Base-by-base conservation (phyloP, 2,113 vertebrate species). In the Corythaeola cristata region DNA sequence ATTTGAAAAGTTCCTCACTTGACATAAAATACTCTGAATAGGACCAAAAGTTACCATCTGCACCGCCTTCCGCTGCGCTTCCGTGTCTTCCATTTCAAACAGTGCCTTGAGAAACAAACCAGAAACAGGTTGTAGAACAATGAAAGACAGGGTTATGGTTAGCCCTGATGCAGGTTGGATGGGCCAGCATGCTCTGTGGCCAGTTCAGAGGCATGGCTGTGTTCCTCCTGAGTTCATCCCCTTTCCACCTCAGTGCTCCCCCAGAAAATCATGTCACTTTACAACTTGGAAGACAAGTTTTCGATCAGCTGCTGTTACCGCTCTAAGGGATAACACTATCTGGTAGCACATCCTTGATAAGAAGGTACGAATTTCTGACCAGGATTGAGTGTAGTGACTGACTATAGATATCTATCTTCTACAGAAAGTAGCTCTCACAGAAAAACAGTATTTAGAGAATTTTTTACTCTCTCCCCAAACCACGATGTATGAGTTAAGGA, bases 31-130 rank as follows among this genome's bases (percentile, higher is more conserved):
- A 8, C 10, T 72, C 5, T 41, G 24, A 82, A 28, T 8, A 49
- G 28, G 23, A 78, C 39, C n/a, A 17, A 24, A 53, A 28, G 6
- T 98, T 98, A 98, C 97, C 98, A 77, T 94, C 47, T 81, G 94
- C 68, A 97, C 91, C 4, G 44, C 88, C 45, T 96, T 95, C 79
- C 3, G 53, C 45, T 96, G 89, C 1, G 0, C 59, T 60, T 89
- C 89, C 0, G 86, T 60, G 63, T 95, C 89, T 69, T 95, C 93
- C 32, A 26, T 73, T 59, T 98, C 93, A 84, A 98, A 93, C 56
- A 98, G 96, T 4, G 26, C 96, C 97, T 97, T 76, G 30, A 45
- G 89, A 80, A 67, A 76, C 71, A 83, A 80, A 93, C 4, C 66
- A 95, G 56, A 90, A 74, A 86, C 5, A 81, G 59, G 9, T 53